These are phyloP conservation scores for Drosophila biarmipes DNA, from an alignment of 1,140 invertebrate genomes.

Conservation along the genomic window DNA sequence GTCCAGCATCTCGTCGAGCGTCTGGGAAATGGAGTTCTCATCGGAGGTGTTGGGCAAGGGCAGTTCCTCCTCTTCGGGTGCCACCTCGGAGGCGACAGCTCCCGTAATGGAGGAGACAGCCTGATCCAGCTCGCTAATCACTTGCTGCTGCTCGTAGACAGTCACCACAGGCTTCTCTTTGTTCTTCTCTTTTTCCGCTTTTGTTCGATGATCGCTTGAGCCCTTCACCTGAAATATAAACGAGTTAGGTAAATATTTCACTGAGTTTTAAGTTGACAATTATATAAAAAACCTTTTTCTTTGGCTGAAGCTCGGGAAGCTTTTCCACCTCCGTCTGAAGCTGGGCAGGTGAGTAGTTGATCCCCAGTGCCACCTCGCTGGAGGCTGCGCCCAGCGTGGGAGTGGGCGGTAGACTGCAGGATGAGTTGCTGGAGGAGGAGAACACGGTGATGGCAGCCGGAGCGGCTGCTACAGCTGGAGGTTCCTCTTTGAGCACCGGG, in stretches of 20 bases:
- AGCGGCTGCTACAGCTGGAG: background rate
- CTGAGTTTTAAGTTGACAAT: background rate
- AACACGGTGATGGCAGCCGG: constrained; percentile 61
- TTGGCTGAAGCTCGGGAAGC: constrained; percentile 54
- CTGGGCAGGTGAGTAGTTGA: constrained; percentile 56
- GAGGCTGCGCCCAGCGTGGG: constrained; percentile 44
- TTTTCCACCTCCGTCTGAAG: constrained; percentile 36
- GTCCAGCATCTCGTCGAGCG: constrained; percentile 76
- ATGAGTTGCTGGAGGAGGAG: constrained; percentile 79
- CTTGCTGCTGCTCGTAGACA: constrained; percentile 56
- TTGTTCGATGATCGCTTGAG: constrained; percentile 64
- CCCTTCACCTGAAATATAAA: constrained; percentile 48
- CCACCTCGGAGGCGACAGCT: constrained; percentile 7
- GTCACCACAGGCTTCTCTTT: constrained; percentile 48
- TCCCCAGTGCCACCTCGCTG: constrained; percentile 20
- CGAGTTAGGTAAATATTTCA: background rate
- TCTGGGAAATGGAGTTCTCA: constrained; percentile 79
- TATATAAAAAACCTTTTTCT: constrained; percentile 59
- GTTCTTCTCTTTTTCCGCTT: constrained; percentile 63
- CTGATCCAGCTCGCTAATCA: constrained; percentile 73
- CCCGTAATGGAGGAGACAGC: constrained; percentile 76
- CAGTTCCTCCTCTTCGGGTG: constrained; percentile 63
- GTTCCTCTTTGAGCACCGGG: constrained; percentile 43
- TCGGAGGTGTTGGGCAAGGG: constrained; percentile 71
- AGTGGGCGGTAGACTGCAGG: constrained; percentile 74